Evolutionary conservation across 2,113 vertebrate species (phyloP).

Genomic region (Cyanoramphus novaezelandiae): DNA sequence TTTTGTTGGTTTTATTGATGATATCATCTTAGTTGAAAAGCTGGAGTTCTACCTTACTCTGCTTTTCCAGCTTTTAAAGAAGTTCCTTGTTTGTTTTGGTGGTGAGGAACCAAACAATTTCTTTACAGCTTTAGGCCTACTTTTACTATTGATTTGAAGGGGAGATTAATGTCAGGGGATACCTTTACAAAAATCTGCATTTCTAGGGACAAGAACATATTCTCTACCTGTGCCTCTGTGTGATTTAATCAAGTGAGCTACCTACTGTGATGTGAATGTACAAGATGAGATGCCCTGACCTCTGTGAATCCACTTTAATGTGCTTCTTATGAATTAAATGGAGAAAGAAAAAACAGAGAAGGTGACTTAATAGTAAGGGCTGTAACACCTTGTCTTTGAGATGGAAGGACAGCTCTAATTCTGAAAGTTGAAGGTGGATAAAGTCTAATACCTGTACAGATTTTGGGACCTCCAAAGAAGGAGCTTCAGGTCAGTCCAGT

Average conservation of each 20-base stretch:
- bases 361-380: background rate
- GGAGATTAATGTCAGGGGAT: background rate
- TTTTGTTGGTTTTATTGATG: background rate
- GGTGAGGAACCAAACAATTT: background rate
- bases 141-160: background rate
- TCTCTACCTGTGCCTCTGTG: background rate
- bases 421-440: background rate
- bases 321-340: background rate
- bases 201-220: background rate
- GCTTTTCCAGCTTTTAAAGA: background rate
- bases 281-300: background rate
- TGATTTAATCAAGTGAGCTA: background rate
- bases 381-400: background rate
- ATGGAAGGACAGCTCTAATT: background rate
- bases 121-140: background rate
- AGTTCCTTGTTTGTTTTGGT: background rate
- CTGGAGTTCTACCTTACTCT: background rate
- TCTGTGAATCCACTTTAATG: background rate
- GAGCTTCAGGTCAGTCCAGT: background rate
- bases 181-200: background rate
- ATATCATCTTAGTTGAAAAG: background rate
- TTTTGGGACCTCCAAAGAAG: background rate
- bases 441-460: background rate
- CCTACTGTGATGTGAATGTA: background rate
- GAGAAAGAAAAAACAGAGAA: background rate